Evolutionary conservation across 2,113 vertebrate genomes (phyloP), one percentile per base, ranked within the genome.

Genomic region (Microcebus jonahi): DNA sequence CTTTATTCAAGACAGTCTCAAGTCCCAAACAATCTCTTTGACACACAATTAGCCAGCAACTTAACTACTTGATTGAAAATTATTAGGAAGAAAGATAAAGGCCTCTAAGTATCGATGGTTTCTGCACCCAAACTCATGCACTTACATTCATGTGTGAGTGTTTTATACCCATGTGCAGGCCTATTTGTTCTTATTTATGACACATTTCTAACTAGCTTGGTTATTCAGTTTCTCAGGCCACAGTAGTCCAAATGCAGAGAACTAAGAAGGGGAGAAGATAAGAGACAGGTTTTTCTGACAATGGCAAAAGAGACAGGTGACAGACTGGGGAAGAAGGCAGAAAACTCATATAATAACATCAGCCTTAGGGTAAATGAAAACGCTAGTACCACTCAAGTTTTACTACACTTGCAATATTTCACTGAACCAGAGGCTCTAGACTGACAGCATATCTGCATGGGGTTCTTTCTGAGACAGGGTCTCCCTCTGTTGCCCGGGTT

Each of bases 221-320:
- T 89, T 83, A 89, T 80, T 63, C 36, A 65, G 87, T 57, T 93
- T 75, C 79, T 96, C 23, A 76, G 79, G 68, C n/a, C 83, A 77
- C 20, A 86, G n/a, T 7, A 79, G 55, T 61, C 10, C 27, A 96
- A 81, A 88, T 93, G 86, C 73, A 80, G 87, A 88, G 57, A 95
- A 86, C 29, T 63, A 34, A 9, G 25, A 65, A 65, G 23, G 25
- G 23, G 34, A 63, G 71, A 70, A 31, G 61, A 25, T 29, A 81
- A n/a, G 55, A 84, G 25, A 75, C 31, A 88, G 93, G 50, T 34
- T 87, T 94, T 90, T 90, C 73, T 89, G 76, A 92, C 34, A 88
- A 90, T 4, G 59, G 57, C 84, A 90, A 75, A 71, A 61, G 57
- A 95, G 67, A 76, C 1, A 82, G 55, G 67, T 45, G 48, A 94